Percentiles rank a stretch among this genome's conserved stretches.
phyloP scores from a whole-genome alignment of 30 jellyfish, hydroid and myxozoan genomes.

The Aurelia coerulea region DNA sequence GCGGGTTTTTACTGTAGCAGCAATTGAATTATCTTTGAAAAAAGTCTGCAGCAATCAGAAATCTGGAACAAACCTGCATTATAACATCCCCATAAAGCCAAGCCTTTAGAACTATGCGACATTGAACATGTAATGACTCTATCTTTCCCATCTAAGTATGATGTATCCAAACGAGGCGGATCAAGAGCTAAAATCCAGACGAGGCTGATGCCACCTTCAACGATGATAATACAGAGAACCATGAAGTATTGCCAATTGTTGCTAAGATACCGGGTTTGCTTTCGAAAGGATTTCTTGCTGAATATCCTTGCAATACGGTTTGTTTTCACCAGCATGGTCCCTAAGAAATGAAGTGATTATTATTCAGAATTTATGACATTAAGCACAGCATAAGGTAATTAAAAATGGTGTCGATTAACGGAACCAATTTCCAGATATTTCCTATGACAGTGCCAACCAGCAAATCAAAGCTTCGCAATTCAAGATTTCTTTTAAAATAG shows the following conservation, averaged over 20 bases:
- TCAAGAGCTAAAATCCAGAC: constrained; percentile 72
- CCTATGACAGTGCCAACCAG: too few relatives aligned
- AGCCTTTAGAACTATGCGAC: constrained; percentile 47
- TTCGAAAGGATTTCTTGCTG: constrained; percentile 49
- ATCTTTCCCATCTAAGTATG: background rate
- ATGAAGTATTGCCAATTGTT: constrained; percentile 56
- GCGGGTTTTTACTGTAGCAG: too few relatives aligned
- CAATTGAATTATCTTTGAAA: background rate
- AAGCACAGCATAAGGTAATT: too few relatives aligned
- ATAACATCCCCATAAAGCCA: constrained; percentile 80
- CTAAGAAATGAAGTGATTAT: constrained; percentile 24
- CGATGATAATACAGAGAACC: constrained; percentile 28
- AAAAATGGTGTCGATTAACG: too few relatives aligned
- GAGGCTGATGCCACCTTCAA: constrained; percentile 64
- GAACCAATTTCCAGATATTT: too few relatives aligned
- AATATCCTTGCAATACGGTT: constrained; percentile 79
- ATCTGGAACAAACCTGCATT: constrained; percentile 74
- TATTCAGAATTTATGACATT: background rate
- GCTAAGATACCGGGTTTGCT: constrained; percentile 40
- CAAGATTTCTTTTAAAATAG: too few relatives aligned
- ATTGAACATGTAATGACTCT: constrained; percentile 33
- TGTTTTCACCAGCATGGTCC: constrained; percentile 82
- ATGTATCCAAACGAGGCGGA: constrained; percentile 49
- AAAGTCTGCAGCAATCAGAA: background rate
- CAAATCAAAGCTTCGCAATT: too few relatives aligned